Percentiles rank a stretch among this genome's conserved stretches.
phyloP scores from a whole-genome alignment of 2,888 invertebrate species.

The Watsonalla cultraria region DNA sequence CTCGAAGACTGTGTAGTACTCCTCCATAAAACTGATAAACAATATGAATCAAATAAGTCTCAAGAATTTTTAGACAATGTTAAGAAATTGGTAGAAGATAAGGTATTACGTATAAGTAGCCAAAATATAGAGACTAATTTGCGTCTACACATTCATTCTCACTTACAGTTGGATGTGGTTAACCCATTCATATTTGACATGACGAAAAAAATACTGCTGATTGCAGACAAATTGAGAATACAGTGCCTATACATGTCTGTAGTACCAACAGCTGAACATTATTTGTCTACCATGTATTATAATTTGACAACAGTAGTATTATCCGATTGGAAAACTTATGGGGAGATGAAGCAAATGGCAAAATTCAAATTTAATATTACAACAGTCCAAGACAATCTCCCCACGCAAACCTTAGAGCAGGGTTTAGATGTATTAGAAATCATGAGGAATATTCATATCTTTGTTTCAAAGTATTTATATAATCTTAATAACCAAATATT shows the following conservation, averaged over 20 bases:
- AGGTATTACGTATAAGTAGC: slow-evolving; percentile 85
- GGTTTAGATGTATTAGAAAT: slow-evolving; percentile 98
- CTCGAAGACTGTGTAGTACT: slow-evolving; percentile 62
- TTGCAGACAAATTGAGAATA: slow-evolving; percentile 75
- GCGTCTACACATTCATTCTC: slow-evolving; percentile 94
- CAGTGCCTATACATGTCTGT: slow-evolving; percentile 80
- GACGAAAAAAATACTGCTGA: slow-evolving; percentile 81
- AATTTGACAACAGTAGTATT: slow-evolving; percentile 97
- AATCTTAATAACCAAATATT: slow-evolving; percentile 98
- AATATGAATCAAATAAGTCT: slow-evolving; percentile 41
- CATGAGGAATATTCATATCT: slow-evolving; percentile 96
- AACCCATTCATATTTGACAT: slow-evolving; percentile 86
- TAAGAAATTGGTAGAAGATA: slow-evolving; percentile 70
- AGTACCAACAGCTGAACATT: slow-evolving; percentile 88
- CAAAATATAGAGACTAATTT: slow-evolving; percentile 95
- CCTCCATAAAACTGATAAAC: slow-evolving; percentile 53
- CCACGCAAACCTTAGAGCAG: slow-evolving; percentile 97
- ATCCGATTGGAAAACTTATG: slow-evolving; percentile 98
- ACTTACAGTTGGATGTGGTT: slow-evolving; percentile 86
- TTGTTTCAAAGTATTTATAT: slow-evolving; percentile 95
- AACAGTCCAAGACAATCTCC: slow-evolving; percentile 94
- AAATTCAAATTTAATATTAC: slow-evolving; percentile 88
- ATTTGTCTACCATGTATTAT: slow-evolving; percentile 96
- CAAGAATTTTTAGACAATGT: slow-evolving; percentile 52
- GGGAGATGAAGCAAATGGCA: slow-evolving; percentile 97